A percentile compares a stretch with the other conserved stretches of the same genome.
Evolutionary conservation across 2,888 invertebrate species (phyloP).

Genomic region (Xestoiulus laeticollis): DNA sequence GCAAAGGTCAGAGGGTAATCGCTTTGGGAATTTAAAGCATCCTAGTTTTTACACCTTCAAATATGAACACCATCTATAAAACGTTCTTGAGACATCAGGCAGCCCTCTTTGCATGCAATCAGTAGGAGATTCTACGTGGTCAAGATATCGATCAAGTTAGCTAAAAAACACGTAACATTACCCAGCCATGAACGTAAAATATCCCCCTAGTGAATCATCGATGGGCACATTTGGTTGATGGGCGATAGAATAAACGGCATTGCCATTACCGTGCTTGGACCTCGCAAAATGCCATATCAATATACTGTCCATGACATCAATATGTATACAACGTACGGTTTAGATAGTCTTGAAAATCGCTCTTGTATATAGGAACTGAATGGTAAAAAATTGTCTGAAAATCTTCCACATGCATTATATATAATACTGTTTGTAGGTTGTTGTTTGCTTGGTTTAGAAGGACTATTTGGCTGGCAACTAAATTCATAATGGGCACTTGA

Average conservation of each 20-base stretch:
- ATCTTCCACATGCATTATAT: no score
- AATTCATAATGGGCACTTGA: no score
- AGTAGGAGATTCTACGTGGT: slow-evolving; percentile 9
- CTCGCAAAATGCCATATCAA: slow-evolving; percentile 5
- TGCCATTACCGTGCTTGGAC: neutral
- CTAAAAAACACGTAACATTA: slow-evolving; percentile 43
- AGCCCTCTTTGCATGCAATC: slow-evolving; percentile 24
- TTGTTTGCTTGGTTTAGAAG: no score
- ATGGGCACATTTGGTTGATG: slow-evolving; percentile 31
- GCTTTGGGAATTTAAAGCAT: slow-evolving; percentile 34
- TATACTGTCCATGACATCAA: neutral
- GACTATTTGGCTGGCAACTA: no score
- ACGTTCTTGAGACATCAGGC: neutral
- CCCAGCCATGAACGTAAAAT: slow-evolving; percentile 31
- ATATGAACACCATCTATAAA: neutral
- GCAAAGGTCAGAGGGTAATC: slow-evolving; percentile 36
- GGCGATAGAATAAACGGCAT: slow-evolving; percentile 35
- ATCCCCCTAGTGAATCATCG: slow-evolving; percentile 31
- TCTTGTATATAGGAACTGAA: no score
- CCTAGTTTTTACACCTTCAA: slow-evolving; percentile 32
- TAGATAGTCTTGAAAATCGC: neutral
- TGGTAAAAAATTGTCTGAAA: no score
- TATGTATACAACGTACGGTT: neutral
- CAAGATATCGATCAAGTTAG: slow-evolving; percentile 41
- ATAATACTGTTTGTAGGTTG: no score